Evolutionary conservation across 1,140 invertebrate genomes (phyloP).

Genomic region (Zophobas morio): DNA sequence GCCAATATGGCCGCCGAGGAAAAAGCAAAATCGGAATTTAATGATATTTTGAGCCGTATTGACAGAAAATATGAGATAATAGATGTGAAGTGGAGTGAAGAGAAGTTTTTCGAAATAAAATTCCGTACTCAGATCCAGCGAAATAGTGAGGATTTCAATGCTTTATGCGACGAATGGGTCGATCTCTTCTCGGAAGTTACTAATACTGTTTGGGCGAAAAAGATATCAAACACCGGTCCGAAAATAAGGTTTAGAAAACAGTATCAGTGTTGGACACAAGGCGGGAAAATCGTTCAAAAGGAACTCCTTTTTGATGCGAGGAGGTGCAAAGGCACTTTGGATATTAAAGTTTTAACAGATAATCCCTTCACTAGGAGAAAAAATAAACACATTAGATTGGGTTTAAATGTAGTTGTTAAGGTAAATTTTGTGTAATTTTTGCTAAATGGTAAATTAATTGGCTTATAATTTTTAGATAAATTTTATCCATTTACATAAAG

Average conservation of each 20-base stretch:
- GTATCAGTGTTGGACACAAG: constrained; percentile 66
- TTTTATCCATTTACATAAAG: constrained; percentile 64
- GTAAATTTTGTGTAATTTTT: constrained; percentile 52
- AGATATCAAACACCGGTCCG: constrained; percentile 66
- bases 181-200: constrained; percentile 64
- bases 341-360: constrained; percentile 65
- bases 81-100: constrained; percentile 62
- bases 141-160: constrained; percentile 64
- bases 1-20: constrained; percentile 61
- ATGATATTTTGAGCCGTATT: constrained; percentile 58
- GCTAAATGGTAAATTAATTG: neutral
- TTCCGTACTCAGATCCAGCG: constrained; percentile 64
- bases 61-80: constrained; percentile 65
- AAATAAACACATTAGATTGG: constrained; percentile 63
- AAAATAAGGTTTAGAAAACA: constrained; percentile 66
- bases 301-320: constrained; percentile 65
- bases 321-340: constrained; percentile 64
- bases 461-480: constrained; percentile 61
- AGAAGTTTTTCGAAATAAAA: constrained; percentile 64
- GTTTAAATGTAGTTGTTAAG: constrained; percentile 65
- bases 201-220: constrained; percentile 66
- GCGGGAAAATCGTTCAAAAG: constrained; percentile 61
- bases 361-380: constrained; percentile 61
- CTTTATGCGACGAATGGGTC: constrained; percentile 65
- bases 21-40: constrained; percentile 56